Base-by-base conservation (phyloP, 2,888 invertebrate genomes). In the Cylloceria caligata region DNA sequence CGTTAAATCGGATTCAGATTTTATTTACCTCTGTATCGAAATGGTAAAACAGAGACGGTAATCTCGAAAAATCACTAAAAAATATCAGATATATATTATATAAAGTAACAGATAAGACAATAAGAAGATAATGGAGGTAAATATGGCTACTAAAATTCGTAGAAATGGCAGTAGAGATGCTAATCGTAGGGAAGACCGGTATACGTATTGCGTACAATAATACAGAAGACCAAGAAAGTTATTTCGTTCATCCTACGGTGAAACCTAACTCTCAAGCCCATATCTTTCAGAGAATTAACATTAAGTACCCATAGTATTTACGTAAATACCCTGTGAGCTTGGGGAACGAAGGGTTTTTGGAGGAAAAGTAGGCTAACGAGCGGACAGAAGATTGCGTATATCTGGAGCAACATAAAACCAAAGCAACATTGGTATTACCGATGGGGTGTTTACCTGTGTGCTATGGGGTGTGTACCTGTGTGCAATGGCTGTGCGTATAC, bases 301-400 rank as follows among this genome's bases (percentile, higher is more conserved):
- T 57, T 64, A 64, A 49, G 77, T 65, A 77, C 24, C 57, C n/a
- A 34, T 11, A 13, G 49, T 52, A 60, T 64, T 72, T 76, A 64
- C 34, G 11, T 21, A 13, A 76, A 76, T 60, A 68, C 34, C 49
- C 64, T 2, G 21, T 36, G n/a, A 39, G 36, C 19, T 16, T 11
- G 42, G 62, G 72, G 34, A 73, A 73, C 57, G 64, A 78, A 69
- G 73, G 73, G 76, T 64, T 81, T 75, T 52, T 30, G 65, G 77
- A 45, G 21, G 36, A 65, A 72, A 78, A 57, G 62, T 74, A 30
- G 64, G 77, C 73, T 81, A 64, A 76, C 69, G 60, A 64, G 62
- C 45, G 19, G 24, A n/a, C n/a, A n/a, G n/a, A n/a, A 64, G 21
- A 73, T 82, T 78, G 71, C 74, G 79, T 79, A 34, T 79, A 79